Conservation (phyloP, 1,140 invertebrate genomes). For the Vanessa tameamea region DNA sequence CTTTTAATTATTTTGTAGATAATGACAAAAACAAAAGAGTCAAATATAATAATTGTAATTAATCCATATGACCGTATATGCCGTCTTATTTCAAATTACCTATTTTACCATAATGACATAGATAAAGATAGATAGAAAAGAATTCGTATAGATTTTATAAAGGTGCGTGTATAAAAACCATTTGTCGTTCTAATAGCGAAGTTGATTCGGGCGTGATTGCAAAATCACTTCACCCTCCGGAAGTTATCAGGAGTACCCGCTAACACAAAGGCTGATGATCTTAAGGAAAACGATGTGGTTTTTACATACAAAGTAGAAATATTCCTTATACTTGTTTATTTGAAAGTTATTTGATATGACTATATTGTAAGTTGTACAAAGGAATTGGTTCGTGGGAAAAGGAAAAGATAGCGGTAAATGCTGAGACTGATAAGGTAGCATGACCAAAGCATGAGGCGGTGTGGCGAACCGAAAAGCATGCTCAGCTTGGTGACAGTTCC, state of each 20-base stretch:
- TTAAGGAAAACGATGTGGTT: neutral
- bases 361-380: neutral
- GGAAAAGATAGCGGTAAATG: constrained; percentile 40
- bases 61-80: too few species aligned
- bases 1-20: too few species aligned
- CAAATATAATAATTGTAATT: too few species aligned
- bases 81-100: too few species aligned
- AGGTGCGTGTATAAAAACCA: neutral
- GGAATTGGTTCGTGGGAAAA: constrained; percentile 51
- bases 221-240: constrained; percentile 42
- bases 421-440: constrained; percentile 35
- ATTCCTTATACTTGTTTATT: neutral
- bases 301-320: neutral
- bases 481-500: constrained; percentile 59
- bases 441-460: constrained; percentile 50
- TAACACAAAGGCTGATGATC: constrained; percentile 4
- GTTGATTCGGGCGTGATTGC: constrained; percentile 44
- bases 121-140: too few species aligned
- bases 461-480: constrained; percentile 69
- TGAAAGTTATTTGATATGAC: constrained; percentile 6
- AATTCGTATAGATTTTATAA: too few species aligned
- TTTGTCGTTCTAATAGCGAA: constrained; percentile 2
- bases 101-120: too few species aligned
- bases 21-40: too few species aligned
- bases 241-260: constrained; percentile 34